Conservation (phyloP, 2,113 vertebrate genomes). For the Catagonus wagneri region DNA sequence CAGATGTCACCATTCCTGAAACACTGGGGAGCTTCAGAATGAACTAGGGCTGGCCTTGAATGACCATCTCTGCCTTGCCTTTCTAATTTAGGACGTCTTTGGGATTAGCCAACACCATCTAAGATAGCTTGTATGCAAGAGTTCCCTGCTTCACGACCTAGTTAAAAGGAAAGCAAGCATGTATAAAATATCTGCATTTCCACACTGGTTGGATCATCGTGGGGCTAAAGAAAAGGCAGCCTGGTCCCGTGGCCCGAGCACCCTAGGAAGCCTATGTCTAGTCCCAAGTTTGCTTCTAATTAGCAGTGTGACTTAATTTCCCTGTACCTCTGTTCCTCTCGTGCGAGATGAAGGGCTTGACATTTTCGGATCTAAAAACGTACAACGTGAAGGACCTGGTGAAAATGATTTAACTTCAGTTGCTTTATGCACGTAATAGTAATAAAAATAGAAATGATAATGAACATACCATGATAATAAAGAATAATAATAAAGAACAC, state of each 20-base stretch:
- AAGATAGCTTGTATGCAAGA: neutral
- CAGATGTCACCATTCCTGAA: neutral
- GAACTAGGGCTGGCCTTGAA: no score
- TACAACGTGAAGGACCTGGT: neutral
- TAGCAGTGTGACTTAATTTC: neutral
- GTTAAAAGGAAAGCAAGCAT: neutral
- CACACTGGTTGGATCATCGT: no score
- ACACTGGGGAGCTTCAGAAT: neutral
- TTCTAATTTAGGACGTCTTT: neutral
- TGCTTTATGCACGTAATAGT: neutral
- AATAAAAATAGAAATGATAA: neutral
- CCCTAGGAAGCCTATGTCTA: neutral
- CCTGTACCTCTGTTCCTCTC: neutral
- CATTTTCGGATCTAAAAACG: neutral
- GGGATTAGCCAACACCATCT: neutral
- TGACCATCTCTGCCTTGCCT: neutral
- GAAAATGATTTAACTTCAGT: neutral
- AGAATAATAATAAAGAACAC: neutral
- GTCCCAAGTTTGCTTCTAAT: neutral
- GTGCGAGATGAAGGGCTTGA: neutral
- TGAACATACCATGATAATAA: neutral
- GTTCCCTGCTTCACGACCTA: neutral
- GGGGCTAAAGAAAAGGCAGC: neutral
- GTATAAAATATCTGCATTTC: neutral
- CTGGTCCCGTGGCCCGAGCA: fast-evolving